Conservation (phyloP, 2,797 vertebrate genomes). For the Galaxias olidus region DNA sequence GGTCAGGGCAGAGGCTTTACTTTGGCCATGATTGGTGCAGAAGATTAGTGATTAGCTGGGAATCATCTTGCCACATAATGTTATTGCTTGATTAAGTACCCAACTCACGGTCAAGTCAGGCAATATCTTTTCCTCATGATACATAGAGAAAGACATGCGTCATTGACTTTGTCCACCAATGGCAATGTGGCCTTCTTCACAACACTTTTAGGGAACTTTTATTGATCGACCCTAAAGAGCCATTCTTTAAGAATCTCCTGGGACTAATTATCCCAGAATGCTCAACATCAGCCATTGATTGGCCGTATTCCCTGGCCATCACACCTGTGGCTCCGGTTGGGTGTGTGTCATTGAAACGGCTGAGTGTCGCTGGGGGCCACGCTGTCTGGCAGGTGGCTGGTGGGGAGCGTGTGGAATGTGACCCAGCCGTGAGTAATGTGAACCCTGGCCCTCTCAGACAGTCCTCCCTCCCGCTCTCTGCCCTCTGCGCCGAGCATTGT, state of each 20-base stretch:
- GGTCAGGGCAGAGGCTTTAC: conserved; percentile 59
- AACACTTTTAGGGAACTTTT: too few relatives aligned
- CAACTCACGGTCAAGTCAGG: conserved; percentile 48
- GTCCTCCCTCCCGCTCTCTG: conserved; percentile 33
- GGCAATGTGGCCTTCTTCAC: too few relatives aligned
- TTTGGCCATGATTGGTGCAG: conserved; percentile 65
- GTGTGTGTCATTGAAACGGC: conserved; percentile 25
- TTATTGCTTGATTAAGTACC: conserved; percentile 68
- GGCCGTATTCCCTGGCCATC: conserved; percentile 16
- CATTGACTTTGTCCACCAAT: conserved; percentile 2
- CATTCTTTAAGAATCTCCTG: too few relatives aligned
- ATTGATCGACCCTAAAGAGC: too few relatives aligned
- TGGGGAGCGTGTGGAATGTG: conserved; percentile 50
- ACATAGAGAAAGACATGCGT: conserved; percentile 45
- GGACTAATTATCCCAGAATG: too few relatives aligned
- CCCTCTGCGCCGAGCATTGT: conserved; percentile 24
- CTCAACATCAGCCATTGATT: not conserved
- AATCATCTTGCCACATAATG: conserved; percentile 62
- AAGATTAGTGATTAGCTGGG: conserved; percentile 71
- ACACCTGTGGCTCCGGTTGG: conserved; percentile 36
- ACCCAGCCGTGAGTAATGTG: conserved; percentile 50
- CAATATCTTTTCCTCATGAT: too few relatives aligned
- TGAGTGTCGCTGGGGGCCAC: conserved; percentile 1
- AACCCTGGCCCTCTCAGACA: conserved; percentile 45
- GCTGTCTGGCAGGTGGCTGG: conserved; percentile 29